Evolutionary conservation across 2,888 invertebrate genomes (phyloP), one percentile per base, ranked within the genome.

Genomic region (Linhomoeus sp.): DNA sequence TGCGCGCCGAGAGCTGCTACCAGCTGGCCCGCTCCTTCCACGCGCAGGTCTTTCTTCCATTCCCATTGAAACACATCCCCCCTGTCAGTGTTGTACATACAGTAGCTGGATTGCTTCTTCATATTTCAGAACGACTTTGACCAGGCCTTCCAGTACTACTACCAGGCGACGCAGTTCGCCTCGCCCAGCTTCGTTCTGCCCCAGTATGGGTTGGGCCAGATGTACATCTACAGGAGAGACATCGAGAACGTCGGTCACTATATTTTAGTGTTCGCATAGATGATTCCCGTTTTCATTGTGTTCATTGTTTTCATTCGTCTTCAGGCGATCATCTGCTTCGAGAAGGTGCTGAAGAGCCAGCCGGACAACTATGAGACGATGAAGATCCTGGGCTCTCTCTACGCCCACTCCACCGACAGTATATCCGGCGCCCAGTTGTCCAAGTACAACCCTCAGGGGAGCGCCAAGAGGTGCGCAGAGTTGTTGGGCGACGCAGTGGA

Each of bases 311-410:
- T 29, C 26, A 17, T 26, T 19, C 19, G 24, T n/a, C 60, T 56
- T 41, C 51, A 87, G 87, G 92, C 94, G 0, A 85, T 92, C 0
- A 84, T 85, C 65, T 92, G 92, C 66, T 97, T 99, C 67, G 97
- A 99, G 70, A 92, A 90, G 70, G 94, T 99, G 1, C 70, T 97
- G 5, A 94, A 94, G 72, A 83, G 79, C 0, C 86, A 90, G 65
- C 90, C 94, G 0, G 87, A 86, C 35, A 97, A 97, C 71, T 92
- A 92, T 62, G 97, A 99, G 68, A 92, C 97, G 0, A 90, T 97
- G 87, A 97, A 97, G 71, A 94, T 97, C 56, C 74, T 99, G 14
- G 97, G 94, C 1, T 90, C 92, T 0, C 71, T 97, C 0, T 97
- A 99, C 66, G 90, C 94, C 0, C 55, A 70, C 43, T 57, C 61